Percentiles rank a stretch among this genome's conserved stretches.
phyloP scores from a whole-genome alignment of 1,140 invertebrate genomes.

The Nylanderia fulva region DNA sequence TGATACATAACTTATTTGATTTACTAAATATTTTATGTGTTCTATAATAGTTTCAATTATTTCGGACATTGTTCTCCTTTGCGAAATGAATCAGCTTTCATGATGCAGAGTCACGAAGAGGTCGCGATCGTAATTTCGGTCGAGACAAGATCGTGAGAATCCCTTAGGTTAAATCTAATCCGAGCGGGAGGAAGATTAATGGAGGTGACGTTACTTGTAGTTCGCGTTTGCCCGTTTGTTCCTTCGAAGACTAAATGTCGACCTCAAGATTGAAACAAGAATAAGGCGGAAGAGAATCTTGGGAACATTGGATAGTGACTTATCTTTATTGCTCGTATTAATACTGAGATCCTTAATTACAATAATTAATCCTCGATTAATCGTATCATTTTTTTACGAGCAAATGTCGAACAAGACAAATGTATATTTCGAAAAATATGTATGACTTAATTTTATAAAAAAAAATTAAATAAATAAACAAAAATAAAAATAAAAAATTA shows the following conservation, averaged over 20 bases:
- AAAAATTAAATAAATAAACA: too few species aligned
- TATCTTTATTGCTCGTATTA: slow-evolving; percentile 18
- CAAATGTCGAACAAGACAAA: not conserved
- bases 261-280: slow-evolving; percentile 53
- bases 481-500: not conserved
- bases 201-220: slow-evolving; percentile 65
- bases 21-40: slow-evolving; percentile 29
- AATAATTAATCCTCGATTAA: not conserved
- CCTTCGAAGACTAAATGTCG: slow-evolving; percentile 54
- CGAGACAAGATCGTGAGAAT: slow-evolving; percentile 55
- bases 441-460: not conserved
- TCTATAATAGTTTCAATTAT: slow-evolving; percentile 44
- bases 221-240: slow-evolving; percentile 64
- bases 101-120: slow-evolving; percentile 56
- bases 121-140: slow-evolving; percentile 59
- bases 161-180: slow-evolving; percentile 64
- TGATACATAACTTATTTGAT: too few species aligned
- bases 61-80: not conserved
- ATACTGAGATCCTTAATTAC: not conserved
- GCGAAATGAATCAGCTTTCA: slow-evolving; percentile 42
- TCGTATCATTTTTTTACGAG: not conserved
- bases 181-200: slow-evolving; percentile 61
- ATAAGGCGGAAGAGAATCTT: slow-evolving; percentile 57
- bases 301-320: slow-evolving; percentile 22
- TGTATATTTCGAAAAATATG: not conserved